Evolutionary conservation across 2,888 invertebrate species (phyloP), one percentile per base, ranked within the genome.

Genomic region (Ferdinandea cuprea): DNA sequence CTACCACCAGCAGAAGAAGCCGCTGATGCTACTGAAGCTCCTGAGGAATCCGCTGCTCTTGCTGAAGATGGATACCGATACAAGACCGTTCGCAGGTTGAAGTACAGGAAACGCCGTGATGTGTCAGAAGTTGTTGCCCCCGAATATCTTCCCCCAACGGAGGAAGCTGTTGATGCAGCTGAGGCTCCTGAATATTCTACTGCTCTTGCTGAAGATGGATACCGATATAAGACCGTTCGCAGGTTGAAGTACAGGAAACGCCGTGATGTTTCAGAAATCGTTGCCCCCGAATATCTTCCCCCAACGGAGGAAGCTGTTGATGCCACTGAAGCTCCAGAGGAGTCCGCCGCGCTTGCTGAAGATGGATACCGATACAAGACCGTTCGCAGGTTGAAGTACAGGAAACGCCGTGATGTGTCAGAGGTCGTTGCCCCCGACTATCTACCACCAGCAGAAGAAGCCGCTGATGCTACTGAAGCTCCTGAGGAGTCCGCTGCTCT

Each of bases 121-220:
- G 65, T 65, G 3, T 65, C 65, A 1, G 52, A 65, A 7, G 11
- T 50, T 30, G 63, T 46, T 25, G 61, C 86, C 35, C 86, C 83
- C 19, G 86, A 88, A 4, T 88, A 88, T 40, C 71, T 88, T 58
- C 87, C 88, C 2, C 86, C 87, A 0, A 4, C 84, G 0, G 87
- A 87, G 63, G 87, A 87, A 40, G 17, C 28, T 13, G 56, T 52
- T 25, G 50, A 65, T 17, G 50, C 17, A 7, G 37, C 17, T 54
- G 86, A 86, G 63, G 81, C 58, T 0, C 32, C 72, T 11, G 86
- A 86, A 50, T 86, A 86, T 0, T 84, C 87, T 0, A 86, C 86
- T 61, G 85, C 85, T 9, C 61, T 77, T 8, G 72, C 59, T 19
- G 72, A 72, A 11, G 79, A 80, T 58, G 79, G 79, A 25, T 80